Evolutionary conservation across 2,113 vertebrate genomes (phyloP).

Genomic region (Sylvietta virens): DNA sequence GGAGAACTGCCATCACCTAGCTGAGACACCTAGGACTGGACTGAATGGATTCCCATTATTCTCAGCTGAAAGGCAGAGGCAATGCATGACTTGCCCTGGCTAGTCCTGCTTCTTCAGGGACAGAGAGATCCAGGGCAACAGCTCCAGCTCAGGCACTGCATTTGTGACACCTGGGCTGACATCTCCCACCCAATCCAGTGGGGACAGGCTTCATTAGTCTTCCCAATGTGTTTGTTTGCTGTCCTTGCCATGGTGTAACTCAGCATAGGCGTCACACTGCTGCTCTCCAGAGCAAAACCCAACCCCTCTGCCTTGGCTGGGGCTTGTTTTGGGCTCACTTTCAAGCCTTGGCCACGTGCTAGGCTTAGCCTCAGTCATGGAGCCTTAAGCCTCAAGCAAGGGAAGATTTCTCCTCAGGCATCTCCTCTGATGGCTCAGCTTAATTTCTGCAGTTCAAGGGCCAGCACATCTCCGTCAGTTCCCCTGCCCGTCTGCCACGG

Average conservation of each 20-base stretch:
- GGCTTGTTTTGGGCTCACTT: background rate
- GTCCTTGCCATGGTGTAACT: background rate
- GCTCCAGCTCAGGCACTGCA: background rate
- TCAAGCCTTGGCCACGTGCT: background rate
- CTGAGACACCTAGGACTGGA: background rate
- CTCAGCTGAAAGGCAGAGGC: background rate
- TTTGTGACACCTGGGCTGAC: background rate
- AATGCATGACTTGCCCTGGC: background rate
- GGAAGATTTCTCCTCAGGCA: background rate
- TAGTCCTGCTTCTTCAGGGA: background rate
- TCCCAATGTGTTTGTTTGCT: background rate
- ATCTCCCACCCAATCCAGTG: background rate
- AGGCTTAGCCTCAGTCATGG: background rate
- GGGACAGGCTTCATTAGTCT: background rate
- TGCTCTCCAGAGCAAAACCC: background rate
- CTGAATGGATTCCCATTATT: background rate
- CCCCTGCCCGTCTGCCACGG: background rate
- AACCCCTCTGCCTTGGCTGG: background rate
- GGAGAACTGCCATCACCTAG: background rate
- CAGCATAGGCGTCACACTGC: background rate
- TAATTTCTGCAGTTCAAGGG: background rate
- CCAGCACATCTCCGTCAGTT: background rate
- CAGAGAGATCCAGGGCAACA: background rate
- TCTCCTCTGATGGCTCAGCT: background rate
- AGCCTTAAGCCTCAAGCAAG: background rate